A percentile compares a stretch with the other conserved stretches of the same genome.
phyloP scores from a whole-genome alignment of 2,888 invertebrate genomes.

The Arge pagana region DNA sequence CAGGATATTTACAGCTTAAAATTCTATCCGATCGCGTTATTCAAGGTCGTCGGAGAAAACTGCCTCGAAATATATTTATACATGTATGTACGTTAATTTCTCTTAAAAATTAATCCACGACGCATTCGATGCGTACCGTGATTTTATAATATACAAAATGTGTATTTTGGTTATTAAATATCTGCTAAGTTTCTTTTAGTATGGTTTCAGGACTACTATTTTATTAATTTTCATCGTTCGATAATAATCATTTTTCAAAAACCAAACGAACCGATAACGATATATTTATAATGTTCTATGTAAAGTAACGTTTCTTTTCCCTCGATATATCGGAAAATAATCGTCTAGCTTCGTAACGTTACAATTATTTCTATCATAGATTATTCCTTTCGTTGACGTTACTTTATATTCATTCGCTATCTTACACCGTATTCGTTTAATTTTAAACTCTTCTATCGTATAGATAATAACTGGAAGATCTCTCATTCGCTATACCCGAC shows the following conservation, averaged over 20 bases:
- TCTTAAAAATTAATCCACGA: no score
- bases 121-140: no score
- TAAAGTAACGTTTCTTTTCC: constrained; percentile 11
- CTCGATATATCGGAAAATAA: constrained; percentile 11
- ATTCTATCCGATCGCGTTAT: no score
- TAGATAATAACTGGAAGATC: no score
- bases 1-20: constrained; percentile 11
- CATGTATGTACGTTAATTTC: neutral
- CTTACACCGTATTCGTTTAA: no score
- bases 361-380: no score
- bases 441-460: no score
- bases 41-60: constrained; percentile 12
- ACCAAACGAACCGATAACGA: neutral
- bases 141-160: constrained; percentile 17
- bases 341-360: no score
- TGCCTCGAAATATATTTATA: constrained; percentile 1
- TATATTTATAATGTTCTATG: neutral
- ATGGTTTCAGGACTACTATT: constrained; percentile 25
- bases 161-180: constrained; percentile 14
- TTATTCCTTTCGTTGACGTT: no score
- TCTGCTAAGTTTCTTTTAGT: constrained; percentile 17
- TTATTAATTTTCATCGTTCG: constrained; percentile 26
- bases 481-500: no score
- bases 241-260: constrained; percentile 18
- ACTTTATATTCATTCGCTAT: no score